Percentiles rank a stretch among this genome's conserved stretches.
Evolutionary conservation across 92 coral and sea anemone species (phyloP).

Genomic region (Actinostola sp.): DNA sequence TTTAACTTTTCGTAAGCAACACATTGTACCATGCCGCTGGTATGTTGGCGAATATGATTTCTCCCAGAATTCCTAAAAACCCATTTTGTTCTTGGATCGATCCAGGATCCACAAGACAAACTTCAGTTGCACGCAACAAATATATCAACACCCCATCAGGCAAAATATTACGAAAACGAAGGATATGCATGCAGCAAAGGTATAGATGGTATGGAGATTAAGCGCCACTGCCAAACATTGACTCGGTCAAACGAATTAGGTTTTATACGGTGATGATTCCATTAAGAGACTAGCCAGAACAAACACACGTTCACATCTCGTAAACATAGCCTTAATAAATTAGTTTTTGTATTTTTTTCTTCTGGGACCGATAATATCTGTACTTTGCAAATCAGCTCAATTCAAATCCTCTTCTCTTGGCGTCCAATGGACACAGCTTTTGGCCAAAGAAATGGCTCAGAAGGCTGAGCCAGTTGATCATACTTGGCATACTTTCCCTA

Average conservation of each 20-base stretch:
- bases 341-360: slow-evolving; percentile 1
- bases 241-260: slow-evolving; percentile 39
- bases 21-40: too few relatives aligned
- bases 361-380: too few relatives aligned
- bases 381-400: background rate
- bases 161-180: background rate
- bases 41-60: too few relatives aligned
- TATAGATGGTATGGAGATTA: slow-evolving; percentile 1
- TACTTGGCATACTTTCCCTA: slow-evolving; percentile 50
- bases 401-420: background rate
- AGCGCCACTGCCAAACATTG: background rate
- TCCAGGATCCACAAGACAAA: too few relatives aligned
- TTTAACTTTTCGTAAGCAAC: too few relatives aligned
- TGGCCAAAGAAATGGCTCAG: background rate
- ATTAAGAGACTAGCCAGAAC: slow-evolving; percentile 30
- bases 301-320: slow-evolving; percentile 27
- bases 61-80: too few relatives aligned
- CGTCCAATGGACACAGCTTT: background rate
- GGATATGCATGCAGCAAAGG: background rate
- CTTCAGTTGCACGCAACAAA: too few relatives aligned
- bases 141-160: too few relatives aligned
- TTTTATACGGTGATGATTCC: slow-evolving; percentile 32
- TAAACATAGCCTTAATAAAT: slow-evolving; percentile 13
- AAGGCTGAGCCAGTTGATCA: slow-evolving; percentile 7
- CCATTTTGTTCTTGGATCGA: too few relatives aligned